Conservation (phyloP, 2,888 invertebrate species). For the Calameuta filiformis region DNA sequence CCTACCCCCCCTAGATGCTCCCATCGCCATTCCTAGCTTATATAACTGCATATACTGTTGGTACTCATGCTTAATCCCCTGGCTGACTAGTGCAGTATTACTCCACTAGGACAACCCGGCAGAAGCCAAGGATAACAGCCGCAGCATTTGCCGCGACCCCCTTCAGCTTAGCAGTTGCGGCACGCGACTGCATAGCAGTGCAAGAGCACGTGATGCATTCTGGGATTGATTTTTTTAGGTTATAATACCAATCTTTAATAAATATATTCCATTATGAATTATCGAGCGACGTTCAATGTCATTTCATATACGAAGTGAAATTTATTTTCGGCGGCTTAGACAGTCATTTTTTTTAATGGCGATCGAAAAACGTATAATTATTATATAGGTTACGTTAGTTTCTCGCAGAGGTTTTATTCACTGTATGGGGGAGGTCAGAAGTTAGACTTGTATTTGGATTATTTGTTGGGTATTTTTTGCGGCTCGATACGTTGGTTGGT, state of each 20-base stretch:
- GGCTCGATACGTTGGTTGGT: background rate
- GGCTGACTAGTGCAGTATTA: background rate
- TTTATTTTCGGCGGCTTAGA: no score
- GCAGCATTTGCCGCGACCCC: background rate
- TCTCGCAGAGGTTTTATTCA: background rate
- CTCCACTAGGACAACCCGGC: background rate
- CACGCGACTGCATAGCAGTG: background rate
- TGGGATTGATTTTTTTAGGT: background rate
- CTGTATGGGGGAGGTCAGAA: background rate
- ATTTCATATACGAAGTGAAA: background rate
- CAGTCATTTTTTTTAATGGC: background rate
- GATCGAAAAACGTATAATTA: background rate
- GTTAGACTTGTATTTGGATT: background rate
- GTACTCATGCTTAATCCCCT: background rate
- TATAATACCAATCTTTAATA: background rate
- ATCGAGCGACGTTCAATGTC: background rate
- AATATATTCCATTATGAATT: background rate
- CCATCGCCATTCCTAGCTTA: slow-evolving; percentile 8
- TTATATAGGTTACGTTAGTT: background rate
- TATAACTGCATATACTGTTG: background rate
- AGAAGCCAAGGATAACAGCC: background rate
- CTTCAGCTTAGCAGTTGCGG: background rate
- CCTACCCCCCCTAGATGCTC: background rate
- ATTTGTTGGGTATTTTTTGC: background rate
- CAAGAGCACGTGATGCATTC: background rate